Evolutionary conservation across 1,140 invertebrate genomes (phyloP).

Genomic region (Drosophila pruinosa): DNA sequence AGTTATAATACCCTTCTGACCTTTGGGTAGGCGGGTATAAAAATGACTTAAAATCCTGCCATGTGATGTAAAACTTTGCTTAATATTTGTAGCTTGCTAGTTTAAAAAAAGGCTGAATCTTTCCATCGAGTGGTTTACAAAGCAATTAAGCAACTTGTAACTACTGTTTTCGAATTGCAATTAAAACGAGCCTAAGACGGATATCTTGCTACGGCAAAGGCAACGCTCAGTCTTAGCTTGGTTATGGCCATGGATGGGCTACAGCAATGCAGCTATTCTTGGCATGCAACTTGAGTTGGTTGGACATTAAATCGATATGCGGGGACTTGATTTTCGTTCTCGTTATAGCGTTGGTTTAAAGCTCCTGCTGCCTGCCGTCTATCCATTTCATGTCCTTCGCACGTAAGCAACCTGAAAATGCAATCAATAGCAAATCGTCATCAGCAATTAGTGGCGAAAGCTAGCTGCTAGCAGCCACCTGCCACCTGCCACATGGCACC

Average conservation of each 20-base stretch:
- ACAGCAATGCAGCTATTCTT: conserved; percentile 46
- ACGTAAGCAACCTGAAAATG: conserved; percentile 61
- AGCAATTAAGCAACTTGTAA: neutral
- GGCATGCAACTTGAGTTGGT: conserved; percentile 5
- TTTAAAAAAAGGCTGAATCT: too few species aligned
- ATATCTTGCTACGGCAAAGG: neutral
- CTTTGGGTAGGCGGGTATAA: too few species aligned
- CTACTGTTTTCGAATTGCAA: neutral
- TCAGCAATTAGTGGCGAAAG: conserved; percentile 58
- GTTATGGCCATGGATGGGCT: neutral
- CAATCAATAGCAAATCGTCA: conserved; percentile 75
- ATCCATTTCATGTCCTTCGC: conserved; percentile 28
- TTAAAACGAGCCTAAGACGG: neutral
- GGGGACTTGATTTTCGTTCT: conserved; percentile 34
- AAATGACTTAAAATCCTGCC: too few species aligned
- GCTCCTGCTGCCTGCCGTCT: conserved; percentile 24
- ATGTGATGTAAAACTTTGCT: too few species aligned
- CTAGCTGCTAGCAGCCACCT: neutral
- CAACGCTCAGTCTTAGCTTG: neutral
- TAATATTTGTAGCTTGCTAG: too few species aligned
- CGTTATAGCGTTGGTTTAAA: conserved; percentile 48
- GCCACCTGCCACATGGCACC: neutral
- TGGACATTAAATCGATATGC: conserved; percentile 64
- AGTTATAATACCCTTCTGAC: too few species aligned
- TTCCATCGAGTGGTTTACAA: neutral